Base-by-base conservation (phyloP, 2,888 invertebrate species). In the Nemotelus nigrinus region DNA sequence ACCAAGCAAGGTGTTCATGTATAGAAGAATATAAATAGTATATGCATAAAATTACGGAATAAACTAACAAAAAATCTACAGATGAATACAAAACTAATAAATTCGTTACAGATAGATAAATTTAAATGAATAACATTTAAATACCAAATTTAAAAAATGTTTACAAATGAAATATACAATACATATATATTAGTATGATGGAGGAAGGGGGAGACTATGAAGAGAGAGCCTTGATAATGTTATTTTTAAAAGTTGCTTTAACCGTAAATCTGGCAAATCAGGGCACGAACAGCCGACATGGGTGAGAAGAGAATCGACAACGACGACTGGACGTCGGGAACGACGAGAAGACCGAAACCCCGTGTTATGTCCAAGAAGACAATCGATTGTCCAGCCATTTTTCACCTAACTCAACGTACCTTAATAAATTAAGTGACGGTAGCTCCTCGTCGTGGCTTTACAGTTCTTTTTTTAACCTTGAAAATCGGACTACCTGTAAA, bases 311-410 rank as follows among this genome's bases (percentile, higher is more conserved):
- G 25, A 25, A 25, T 25, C 25, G 25, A 25, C 25, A 25, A 45
- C 67, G 48, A 72, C 60, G 63, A 41, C 71, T 48, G 68, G 50
- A 72, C 57, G 58, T 57, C 58, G 39, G 39, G 45, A 72, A n/a
- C 45, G 58, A 72, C 72, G 47, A 47, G 50, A 25, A 25, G 25
- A 25, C 25, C 25, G 25, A 25, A 25, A 63, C 48, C 55, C 44
- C 55, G 60, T 25, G 63, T 63, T 47, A 48, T 41, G 63, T 63
- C 47, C 58, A 72, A 45, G 72, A 47, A 45, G 45, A 53, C 55
- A 53, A 70, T 70, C 70, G 47, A 70, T 70, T 70, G 70, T 70
- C 68, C 68, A 50, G 68, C 53, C 50, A 68, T 68, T 68, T 53
- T n/a, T 44, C 3, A 25, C 25, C 25, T 25, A 25, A 25, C 68